Conservation (phyloP, 2,113 vertebrate species). For the Periophthalmus modestus region DNA sequence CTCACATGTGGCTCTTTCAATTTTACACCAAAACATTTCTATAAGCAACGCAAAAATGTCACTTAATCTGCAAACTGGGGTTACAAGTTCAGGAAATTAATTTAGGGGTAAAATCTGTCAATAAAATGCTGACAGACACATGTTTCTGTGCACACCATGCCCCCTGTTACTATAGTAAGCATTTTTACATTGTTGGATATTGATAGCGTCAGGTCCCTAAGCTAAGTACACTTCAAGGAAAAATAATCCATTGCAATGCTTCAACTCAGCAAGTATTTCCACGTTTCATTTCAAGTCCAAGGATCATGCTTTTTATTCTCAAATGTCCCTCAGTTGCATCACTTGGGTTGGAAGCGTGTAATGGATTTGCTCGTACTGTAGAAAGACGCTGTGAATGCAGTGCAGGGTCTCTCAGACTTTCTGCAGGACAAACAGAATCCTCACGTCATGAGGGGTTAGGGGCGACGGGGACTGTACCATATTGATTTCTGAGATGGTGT, state of each 20-base stretch:
- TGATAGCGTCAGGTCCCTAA: slow-evolving; percentile 28
- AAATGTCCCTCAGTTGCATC: slow-evolving; percentile 13
- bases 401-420: not conserved
- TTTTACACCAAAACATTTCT: not conserved
- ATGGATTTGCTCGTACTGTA: slow-evolving; percentile 1
- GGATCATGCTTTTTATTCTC: slow-evolving; percentile 11
- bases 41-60: slow-evolving; percentile 75
- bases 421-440: not conserved
- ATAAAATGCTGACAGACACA: slow-evolving; percentile 29
- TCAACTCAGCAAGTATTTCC: slow-evolving; percentile 33
- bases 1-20: not conserved
- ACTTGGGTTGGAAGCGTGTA: not conserved
- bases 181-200: slow-evolving; percentile 28
- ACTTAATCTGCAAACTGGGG: slow-evolving; percentile 75
- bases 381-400: slow-evolving; percentile 3
- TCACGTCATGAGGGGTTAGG: too few species aligned
- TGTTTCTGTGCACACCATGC: too few species aligned
- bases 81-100: slow-evolving; percentile 21
- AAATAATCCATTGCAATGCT: slow-evolving; percentile 21
- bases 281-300: slow-evolving; percentile 11
- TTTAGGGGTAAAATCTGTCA: slow-evolving; percentile 13
- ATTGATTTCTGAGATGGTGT: slow-evolving; percentile 93
- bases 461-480: slow-evolving; percentile 81
- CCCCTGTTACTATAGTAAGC: not conserved
- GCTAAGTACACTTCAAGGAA: slow-evolving; percentile 27